phyloP scores from a whole-genome alignment of 1,140 invertebrate species.

The Cyrtorhinus lividipennis region DNA sequence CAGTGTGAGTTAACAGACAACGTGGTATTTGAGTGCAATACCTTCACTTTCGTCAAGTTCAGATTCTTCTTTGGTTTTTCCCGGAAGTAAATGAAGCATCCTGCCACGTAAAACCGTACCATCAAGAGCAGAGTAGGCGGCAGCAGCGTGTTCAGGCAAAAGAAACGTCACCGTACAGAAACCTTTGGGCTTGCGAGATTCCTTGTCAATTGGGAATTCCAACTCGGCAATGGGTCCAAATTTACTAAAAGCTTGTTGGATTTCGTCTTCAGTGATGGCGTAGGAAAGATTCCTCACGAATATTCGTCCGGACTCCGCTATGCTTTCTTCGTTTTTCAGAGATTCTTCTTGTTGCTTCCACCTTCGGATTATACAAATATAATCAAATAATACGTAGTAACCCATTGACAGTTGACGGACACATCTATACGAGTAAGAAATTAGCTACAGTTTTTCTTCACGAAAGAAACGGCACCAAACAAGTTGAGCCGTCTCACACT shows the following conservation, averaged over 20 bases:
- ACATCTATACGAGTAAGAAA: too few relatives aligned
- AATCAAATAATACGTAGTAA: too few relatives aligned
- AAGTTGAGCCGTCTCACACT: too few relatives aligned
- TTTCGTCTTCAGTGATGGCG: slow-evolving; percentile 71
- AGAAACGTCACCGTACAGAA: slow-evolving; percentile 88
- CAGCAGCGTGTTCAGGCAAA: slow-evolving; percentile 88
- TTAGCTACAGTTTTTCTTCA: background rate
- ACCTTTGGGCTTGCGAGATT: slow-evolving; percentile 57
- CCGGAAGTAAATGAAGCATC: slow-evolving; percentile 85
- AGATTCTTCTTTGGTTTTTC: slow-evolving; percentile 48
- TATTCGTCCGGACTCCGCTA: slow-evolving; percentile 82
- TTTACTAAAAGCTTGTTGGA: slow-evolving; percentile 70
- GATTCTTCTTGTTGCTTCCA: slow-evolving; percentile 55
- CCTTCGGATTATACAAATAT: slow-evolving; percentile 28
- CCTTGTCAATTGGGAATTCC: slow-evolving; percentile 72
- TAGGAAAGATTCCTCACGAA: slow-evolving; percentile 92
- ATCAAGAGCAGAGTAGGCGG: slow-evolving; percentile 76
- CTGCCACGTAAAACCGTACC: slow-evolving; percentile 79
- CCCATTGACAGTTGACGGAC: background rate
- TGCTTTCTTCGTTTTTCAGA: slow-evolving; percentile 58
- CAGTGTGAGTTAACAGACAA: background rate
- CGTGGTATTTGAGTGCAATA: too few relatives aligned
- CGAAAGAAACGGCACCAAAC: background rate
- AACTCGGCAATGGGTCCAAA: slow-evolving; percentile 85
- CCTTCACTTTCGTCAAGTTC: slow-evolving; percentile 13